These are phyloP conservation scores for Pteronura brasiliensis DNA, from an alignment of 2,113 vertebrate species.

Conservation along the genomic window DNA sequence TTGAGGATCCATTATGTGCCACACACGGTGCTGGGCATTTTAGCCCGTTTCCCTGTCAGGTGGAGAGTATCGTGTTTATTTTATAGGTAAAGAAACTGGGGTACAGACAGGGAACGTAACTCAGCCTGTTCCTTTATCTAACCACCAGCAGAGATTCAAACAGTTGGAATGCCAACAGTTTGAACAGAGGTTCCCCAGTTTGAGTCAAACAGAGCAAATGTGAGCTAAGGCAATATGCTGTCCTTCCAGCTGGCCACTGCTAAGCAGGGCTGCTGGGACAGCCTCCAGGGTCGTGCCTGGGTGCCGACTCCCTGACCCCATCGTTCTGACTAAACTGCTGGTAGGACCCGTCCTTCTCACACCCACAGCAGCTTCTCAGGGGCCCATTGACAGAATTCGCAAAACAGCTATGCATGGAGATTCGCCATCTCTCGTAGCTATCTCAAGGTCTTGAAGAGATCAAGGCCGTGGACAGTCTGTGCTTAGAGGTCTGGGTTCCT, in stretches of 20 bases:
- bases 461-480: fast-evolving
- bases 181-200: neutral
- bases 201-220: neutral
- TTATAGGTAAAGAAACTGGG: neutral
- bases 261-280: neutral
- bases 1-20: neutral
- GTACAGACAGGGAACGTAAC: neutral
- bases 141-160: neutral
- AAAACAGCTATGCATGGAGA: neutral
- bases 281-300: too few species aligned
- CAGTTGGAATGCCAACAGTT: neutral
- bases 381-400: neutral
- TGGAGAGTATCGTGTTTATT: neutral
- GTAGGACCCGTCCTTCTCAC: neutral
- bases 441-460: neutral
- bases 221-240: neutral
- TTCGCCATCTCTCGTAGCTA: too few species aligned
- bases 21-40: neutral
- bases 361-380: neutral
- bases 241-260: neutral
- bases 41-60: neutral
- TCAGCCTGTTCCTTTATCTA: neutral
- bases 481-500: neutral
- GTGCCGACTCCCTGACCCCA: too few species aligned
- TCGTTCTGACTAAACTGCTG: neutral